Percentiles rank a stretch among this genome's conserved stretches.
Conservation (phyloP, 1,140 invertebrate species). For the Trissolcus basalis region DNA sequence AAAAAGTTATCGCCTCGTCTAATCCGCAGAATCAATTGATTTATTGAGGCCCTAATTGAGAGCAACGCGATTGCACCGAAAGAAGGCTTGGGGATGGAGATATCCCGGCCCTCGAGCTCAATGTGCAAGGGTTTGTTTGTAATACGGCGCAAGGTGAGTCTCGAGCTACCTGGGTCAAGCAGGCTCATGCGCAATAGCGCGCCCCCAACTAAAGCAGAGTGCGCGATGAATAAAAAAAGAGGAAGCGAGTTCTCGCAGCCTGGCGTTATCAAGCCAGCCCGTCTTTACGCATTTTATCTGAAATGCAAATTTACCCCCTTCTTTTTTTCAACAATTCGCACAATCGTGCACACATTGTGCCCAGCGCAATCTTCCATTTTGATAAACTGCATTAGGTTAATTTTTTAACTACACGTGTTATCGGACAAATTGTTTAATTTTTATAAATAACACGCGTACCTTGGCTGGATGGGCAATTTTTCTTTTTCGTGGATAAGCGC, state of each 20-base stretch:
- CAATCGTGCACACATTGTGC: too few relatives aligned
- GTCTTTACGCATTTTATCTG: slow-evolving; percentile 33
- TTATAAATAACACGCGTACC: slow-evolving; percentile 40
- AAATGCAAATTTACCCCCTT: too few relatives aligned
- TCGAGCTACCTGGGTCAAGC: slow-evolving; percentile 50
- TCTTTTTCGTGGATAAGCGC: slow-evolving; percentile 13
- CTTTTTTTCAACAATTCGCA: too few relatives aligned
- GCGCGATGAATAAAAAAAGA: slow-evolving; percentile 46
- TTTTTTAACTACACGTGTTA: slow-evolving; percentile 7
- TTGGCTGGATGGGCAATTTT: slow-evolving; percentile 15
- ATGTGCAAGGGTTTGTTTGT: slow-evolving; percentile 42
- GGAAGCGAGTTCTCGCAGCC: background rate
- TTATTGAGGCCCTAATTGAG: slow-evolving; percentile 27
- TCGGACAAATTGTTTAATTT: too few relatives aligned
- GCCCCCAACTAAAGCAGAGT: slow-evolving; percentile 23
- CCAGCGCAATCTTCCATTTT: too few relatives aligned
- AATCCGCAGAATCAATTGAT: slow-evolving; percentile 28
- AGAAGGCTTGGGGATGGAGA: slow-evolving; percentile 18
- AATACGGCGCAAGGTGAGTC: slow-evolving; percentile 43
- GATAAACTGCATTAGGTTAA: too few relatives aligned
- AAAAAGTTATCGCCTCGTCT: background rate
- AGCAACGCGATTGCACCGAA: slow-evolving; percentile 18
- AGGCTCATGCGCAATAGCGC: slow-evolving; percentile 37
- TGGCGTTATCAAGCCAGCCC: slow-evolving; percentile 27
- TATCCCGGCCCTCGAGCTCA: slow-evolving; percentile 16